Percentiles rank a stretch among this genome's conserved stretches.
Evolutionary conservation across 2,797 vertebrate genomes (phyloP).

Genomic region (Phrynocephalus forsythii): DNA sequence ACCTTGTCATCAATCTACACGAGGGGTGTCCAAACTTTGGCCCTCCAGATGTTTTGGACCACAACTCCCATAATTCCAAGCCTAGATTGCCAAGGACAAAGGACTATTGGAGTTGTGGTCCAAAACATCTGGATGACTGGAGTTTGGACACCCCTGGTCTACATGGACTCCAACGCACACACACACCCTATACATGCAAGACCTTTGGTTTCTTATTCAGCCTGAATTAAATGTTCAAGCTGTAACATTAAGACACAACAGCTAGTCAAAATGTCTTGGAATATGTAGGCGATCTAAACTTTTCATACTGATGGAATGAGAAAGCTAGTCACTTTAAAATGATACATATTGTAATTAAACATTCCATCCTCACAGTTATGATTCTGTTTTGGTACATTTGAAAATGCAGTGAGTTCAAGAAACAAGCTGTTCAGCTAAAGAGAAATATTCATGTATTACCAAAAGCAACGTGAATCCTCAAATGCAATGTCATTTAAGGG

Average conservation of each 20-base stretch:
- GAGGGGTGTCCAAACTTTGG: too few relatives aligned
- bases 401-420: background rate
- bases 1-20: background rate
- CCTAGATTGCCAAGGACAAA: too few relatives aligned
- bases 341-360: background rate
- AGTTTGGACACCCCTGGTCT: too few relatives aligned
- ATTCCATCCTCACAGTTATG: background rate
- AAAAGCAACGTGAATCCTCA: background rate
- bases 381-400: background rate
- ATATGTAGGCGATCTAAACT: background rate
- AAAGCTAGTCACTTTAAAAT: background rate
- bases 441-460: background rate
- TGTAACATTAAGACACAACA: background rate
- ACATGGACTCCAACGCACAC: too few relatives aligned
- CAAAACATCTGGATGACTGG: too few relatives aligned
- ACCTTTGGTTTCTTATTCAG: background rate
- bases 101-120: too few relatives aligned
- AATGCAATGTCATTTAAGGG: background rate
- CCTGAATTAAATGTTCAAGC: background rate
- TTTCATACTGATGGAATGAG: background rate
- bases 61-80: too few relatives aligned
- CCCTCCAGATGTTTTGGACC: too few relatives aligned
- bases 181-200: background rate
- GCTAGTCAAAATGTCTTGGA: background rate
- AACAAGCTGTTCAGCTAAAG: background rate